These are phyloP conservation scores for Rhizoglyphus robini DNA, from an alignment of 1,140 invertebrate genomes.

Conservation along the genomic window DNA sequence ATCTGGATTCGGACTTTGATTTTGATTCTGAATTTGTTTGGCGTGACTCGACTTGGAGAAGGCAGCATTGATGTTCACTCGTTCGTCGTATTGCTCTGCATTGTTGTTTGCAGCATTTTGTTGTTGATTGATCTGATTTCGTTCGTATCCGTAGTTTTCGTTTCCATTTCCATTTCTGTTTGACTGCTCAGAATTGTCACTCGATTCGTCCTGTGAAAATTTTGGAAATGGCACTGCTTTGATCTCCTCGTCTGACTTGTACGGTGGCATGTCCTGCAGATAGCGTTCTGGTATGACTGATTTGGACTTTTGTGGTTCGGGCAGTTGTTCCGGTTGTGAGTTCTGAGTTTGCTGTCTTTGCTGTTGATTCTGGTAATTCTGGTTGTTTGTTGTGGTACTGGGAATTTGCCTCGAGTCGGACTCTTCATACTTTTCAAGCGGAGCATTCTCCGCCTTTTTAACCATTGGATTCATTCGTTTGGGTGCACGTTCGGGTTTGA, in stretches of 20 bases:
- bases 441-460: neutral
- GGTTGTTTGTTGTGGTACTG: neutral
- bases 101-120: neutral
- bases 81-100: neutral
- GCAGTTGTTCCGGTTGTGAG: neutral
- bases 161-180: neutral
- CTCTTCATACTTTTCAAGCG: neutral
- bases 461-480: neutral
- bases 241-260: neutral
- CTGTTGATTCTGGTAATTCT: neutral
- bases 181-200: neutral
- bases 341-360: neutral
- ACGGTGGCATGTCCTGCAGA: conserved; percentile 4
- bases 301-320: neutral
- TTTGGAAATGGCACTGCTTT: neutral
- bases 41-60: neutral
- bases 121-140: neutral
- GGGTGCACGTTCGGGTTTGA: neutral
- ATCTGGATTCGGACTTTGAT: too few species aligned
- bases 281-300: conserved; percentile 8
- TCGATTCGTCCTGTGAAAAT: too few species aligned
- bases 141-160: neutral
- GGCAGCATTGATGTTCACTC: neutral
- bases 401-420: neutral
- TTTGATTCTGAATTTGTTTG: too few species aligned